Percentiles rank a stretch among this genome's conserved stretches.
Conservation (phyloP, 2,888 invertebrate genomes). For the Mylabris sibirica region DNA sequence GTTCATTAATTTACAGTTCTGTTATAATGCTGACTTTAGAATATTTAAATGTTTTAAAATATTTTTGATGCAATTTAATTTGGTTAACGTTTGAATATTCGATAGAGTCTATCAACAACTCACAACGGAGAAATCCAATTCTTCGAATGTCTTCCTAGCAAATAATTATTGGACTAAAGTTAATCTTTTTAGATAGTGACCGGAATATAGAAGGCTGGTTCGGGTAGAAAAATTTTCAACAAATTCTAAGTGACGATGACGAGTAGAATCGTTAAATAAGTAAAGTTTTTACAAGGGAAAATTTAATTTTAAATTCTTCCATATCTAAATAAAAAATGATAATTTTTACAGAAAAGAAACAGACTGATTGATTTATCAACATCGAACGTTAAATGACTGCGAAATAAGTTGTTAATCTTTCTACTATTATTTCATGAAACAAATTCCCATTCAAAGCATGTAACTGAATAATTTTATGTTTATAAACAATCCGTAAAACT, state of each 20-base stretch:
- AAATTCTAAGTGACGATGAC: background rate
- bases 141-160: background rate
- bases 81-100: background rate
- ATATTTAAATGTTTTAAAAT: too few species aligned
- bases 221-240: background rate
- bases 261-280: background rate
- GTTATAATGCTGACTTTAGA: too few species aligned
- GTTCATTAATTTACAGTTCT: too few species aligned
- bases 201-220: background rate
- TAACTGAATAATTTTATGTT: background rate
- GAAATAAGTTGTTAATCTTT: too few species aligned
- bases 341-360: too few species aligned
- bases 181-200: conserved; percentile 2
- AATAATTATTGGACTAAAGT: background rate
- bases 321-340: too few species aligned
- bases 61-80: background rate
- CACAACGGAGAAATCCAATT: background rate
- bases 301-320: background rate
- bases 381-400: too few species aligned
- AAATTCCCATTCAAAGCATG: too few species aligned
- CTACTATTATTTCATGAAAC: too few species aligned
- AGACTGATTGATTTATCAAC: too few species aligned
- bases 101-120: background rate
- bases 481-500: background rate
- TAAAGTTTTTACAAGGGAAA: background rate